Evolutionary conservation across 2,888 invertebrate species (phyloP).

Genomic region (Frankliniella fusca): DNA sequence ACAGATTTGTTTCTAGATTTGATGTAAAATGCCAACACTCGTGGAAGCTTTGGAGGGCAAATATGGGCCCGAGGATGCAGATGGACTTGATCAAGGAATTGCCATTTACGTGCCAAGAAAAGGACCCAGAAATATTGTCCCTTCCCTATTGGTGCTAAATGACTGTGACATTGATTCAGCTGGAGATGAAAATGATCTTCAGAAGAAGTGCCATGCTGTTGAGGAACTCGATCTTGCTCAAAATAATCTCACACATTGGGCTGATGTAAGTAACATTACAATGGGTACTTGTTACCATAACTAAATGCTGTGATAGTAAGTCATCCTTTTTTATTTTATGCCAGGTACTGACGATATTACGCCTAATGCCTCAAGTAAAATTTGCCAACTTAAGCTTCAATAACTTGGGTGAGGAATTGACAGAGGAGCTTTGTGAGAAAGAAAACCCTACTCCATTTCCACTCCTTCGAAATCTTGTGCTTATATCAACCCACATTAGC

Average conservation of each 20-base stretch:
- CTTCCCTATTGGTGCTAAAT: slow-evolving; percentile 79
- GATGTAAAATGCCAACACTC: slow-evolving; percentile 71
- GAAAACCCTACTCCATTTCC: slow-evolving; percentile 36
- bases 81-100: slow-evolving; percentile 57
- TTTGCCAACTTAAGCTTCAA: slow-evolving; percentile 93
- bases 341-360: slow-evolving; percentile 78
- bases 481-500: slow-evolving; percentile 81
- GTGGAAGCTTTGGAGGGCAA: slow-evolving; percentile 85
- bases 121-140: slow-evolving; percentile 63
- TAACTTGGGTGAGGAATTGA: slow-evolving; percentile 65
- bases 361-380: slow-evolving; percentile 81
- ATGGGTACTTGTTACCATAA: background rate
- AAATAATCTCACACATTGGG: slow-evolving; percentile 84
- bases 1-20: slow-evolving; percentile 40
- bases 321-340: slow-evolving; percentile 41
- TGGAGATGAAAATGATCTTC: slow-evolving; percentile 73
- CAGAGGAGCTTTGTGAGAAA: slow-evolving; percentile 36
- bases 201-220: slow-evolving; percentile 82
- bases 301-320: background rate
- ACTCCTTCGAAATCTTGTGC: slow-evolving; percentile 48
- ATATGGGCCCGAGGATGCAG: slow-evolving; percentile 50
- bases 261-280: slow-evolving; percentile 59
- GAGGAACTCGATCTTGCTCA: slow-evolving; percentile 91
- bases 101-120: slow-evolving; percentile 83
- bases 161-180: slow-evolving; percentile 88